Evolutionary conservation across 2,888 invertebrate species (phyloP).

Genomic region (Rhamnusium bicolor): DNA sequence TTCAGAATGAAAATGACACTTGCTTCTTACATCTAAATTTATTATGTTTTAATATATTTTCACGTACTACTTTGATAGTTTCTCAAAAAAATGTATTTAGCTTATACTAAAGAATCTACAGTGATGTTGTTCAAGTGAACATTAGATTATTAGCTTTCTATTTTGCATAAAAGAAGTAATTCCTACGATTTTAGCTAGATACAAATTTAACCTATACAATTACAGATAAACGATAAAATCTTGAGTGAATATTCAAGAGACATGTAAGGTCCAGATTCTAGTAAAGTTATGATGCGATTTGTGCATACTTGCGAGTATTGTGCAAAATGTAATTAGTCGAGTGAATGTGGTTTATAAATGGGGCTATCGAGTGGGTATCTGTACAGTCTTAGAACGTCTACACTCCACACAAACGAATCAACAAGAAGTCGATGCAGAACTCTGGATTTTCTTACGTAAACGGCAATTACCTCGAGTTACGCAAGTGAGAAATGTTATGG

Average conservation of each 20-base stretch:
- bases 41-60: too few relatives aligned
- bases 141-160: constrained; percentile 21
- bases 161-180: constrained; percentile 33
- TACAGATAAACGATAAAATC: constrained; percentile 39
- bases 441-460: constrained; percentile 50
- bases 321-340: constrained; percentile 61
- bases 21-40: too few relatives aligned
- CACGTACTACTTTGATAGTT: neutral
- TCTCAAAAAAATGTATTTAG: neutral
- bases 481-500: constrained; percentile 49
- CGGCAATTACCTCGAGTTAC: constrained; percentile 51
- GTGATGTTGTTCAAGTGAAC: constrained; percentile 17
- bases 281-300: constrained; percentile 55
- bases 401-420: constrained; percentile 19
- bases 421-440: constrained; percentile 24
- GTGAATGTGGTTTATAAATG: constrained; percentile 63
- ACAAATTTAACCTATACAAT: constrained; percentile 36
- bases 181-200: constrained; percentile 20
- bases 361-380: constrained; percentile 61
- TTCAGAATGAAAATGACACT: too few relatives aligned
- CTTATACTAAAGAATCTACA: neutral
- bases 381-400: constrained; percentile 35
- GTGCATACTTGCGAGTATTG: constrained; percentile 59
- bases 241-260: constrained; percentile 38
- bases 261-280: constrained; percentile 43